These are phyloP conservation scores for Tricholauxania praeusta DNA, from an alignment of 2,888 invertebrate genomes.

Conservation along the genomic window DNA sequence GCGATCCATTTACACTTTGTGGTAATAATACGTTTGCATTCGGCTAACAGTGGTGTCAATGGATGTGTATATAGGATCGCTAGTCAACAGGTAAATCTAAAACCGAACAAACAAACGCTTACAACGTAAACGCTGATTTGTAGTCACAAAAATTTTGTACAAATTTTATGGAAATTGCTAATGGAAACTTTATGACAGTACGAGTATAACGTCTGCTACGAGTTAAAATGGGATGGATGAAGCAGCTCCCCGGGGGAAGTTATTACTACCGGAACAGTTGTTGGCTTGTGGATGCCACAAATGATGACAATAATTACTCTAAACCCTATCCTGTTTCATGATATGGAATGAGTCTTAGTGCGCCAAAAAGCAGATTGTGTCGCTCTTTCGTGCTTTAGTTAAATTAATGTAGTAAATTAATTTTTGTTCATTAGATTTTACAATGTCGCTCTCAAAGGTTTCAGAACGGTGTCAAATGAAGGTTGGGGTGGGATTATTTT, in stretches of 20 bases:
- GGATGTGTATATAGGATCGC: constrained; percentile 18
- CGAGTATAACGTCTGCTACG: constrained; percentile 42
- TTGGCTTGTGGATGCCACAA: constrained; percentile 37
- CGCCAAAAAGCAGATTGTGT: constrained; percentile 50
- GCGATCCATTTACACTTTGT: constrained; percentile 58
- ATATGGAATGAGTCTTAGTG: constrained; percentile 32
- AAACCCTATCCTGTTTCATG: constrained; percentile 24
- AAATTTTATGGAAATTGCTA: constrained; percentile 67
- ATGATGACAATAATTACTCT: constrained; percentile 44
- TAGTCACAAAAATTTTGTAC: constrained; percentile 51
- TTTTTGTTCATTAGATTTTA: constrained; percentile 62
- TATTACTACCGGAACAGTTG: neutral
- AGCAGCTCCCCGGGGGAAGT: constrained; percentile 39
- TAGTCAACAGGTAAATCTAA: constrained; percentile 34
- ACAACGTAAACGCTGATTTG: constrained; percentile 53
- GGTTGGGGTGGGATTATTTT: neutral
- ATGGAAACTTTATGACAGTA: constrained; percentile 64
- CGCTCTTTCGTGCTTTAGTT: constrained; percentile 54
- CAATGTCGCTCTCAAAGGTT: constrained; percentile 52
- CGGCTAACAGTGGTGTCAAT: neutral
- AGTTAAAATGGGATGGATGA: constrained; percentile 43
- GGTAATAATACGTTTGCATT: neutral
- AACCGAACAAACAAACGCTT: constrained; percentile 45
- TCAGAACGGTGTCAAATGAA: constrained; percentile 26
- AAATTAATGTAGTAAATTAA: constrained; percentile 66